A percentile compares a stretch with the other conserved stretches of the same genome.
Conservation (phyloP, 2,797 vertebrate genomes). For the Intellagama lesueurii region DNA sequence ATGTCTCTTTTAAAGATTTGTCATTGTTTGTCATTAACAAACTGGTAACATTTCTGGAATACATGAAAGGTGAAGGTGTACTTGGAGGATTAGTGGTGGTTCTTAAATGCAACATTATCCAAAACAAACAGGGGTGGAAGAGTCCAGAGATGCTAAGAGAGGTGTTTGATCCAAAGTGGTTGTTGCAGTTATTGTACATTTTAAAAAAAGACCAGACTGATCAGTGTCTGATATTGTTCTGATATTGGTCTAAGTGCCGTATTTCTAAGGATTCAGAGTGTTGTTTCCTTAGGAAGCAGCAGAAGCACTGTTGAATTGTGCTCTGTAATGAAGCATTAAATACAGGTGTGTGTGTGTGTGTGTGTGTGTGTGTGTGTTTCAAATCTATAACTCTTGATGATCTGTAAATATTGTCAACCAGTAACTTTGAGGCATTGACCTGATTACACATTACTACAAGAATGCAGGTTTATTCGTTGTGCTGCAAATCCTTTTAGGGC, state of each 20-base stretch:
- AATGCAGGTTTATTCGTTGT: constrained; percentile 65
- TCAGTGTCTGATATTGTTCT: neutral
- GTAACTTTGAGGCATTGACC: constrained; percentile 46
- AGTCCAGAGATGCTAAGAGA: neutral
- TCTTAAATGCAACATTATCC: neutral
- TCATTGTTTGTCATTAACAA: neutral
- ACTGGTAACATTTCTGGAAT: neutral
- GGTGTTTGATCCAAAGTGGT: neutral
- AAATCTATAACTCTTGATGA: constrained; percentile 15
- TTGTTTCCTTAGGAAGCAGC: constrained; percentile 12
- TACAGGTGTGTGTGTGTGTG: too few species aligned
- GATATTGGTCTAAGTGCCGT: neutral
- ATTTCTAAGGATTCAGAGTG: neutral
- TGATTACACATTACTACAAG: constrained; percentile 68
- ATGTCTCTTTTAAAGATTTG: neutral
- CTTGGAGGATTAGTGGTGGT: neutral
- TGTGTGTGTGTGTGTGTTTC: too few species aligned
- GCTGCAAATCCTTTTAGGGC: constrained; percentile 62
- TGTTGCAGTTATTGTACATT: neutral
- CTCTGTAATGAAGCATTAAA: too few species aligned
- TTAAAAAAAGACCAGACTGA: neutral
- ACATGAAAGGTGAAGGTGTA: neutral
- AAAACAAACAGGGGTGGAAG: neutral
- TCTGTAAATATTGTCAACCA: constrained; percentile 47
- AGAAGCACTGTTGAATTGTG: neutral